These are phyloP conservation scores for Thecocarcelia acutangulata DNA, from an alignment of 2,888 invertebrate genomes.

Conservation along the genomic window DNA sequence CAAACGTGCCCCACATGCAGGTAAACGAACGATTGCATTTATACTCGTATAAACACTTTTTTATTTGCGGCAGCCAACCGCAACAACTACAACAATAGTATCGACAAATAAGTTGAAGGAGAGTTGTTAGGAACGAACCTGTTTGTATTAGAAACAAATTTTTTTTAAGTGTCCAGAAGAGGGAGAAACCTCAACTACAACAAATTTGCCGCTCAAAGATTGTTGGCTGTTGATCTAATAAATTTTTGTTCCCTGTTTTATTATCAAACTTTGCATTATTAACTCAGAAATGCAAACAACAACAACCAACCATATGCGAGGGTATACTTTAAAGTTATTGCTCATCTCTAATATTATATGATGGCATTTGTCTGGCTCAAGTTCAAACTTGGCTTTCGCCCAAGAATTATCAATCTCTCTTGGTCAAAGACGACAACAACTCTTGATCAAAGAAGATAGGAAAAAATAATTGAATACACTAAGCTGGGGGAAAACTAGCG, in stretches of 20 bases:
- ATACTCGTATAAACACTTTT: slow-evolving; percentile 28
- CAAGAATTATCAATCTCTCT: no score
- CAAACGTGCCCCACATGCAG: slow-evolving; percentile 4
- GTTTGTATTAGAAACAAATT: slow-evolving; percentile 46
- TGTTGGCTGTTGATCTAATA: slow-evolving; percentile 42
- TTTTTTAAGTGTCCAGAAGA: slow-evolving; percentile 22
- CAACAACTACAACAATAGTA: background rate
- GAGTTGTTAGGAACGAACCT: slow-evolving; percentile 33
- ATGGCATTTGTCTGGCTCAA: no score
- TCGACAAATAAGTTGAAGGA: background rate
- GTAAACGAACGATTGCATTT: slow-evolving; percentile 7
- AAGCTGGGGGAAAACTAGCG: no score
- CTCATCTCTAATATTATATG: background rate
- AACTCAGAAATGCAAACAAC: background rate
- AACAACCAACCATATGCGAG: background rate
- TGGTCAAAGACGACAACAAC: no score
- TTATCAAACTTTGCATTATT: slow-evolving; percentile 39
- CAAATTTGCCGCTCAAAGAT: slow-evolving; percentile 24
- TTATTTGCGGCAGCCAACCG: background rate
- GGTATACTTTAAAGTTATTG: background rate
- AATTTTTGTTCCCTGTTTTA: slow-evolving; percentile 27
- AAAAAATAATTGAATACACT: no score
- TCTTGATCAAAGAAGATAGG: no score
- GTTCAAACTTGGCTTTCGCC: no score
- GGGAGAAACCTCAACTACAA: slow-evolving; percentile 23